Evolutionary conservation across 2,797 vertebrate genomes (phyloP).

Genomic region (Zonotrichia albicollis): DNA sequence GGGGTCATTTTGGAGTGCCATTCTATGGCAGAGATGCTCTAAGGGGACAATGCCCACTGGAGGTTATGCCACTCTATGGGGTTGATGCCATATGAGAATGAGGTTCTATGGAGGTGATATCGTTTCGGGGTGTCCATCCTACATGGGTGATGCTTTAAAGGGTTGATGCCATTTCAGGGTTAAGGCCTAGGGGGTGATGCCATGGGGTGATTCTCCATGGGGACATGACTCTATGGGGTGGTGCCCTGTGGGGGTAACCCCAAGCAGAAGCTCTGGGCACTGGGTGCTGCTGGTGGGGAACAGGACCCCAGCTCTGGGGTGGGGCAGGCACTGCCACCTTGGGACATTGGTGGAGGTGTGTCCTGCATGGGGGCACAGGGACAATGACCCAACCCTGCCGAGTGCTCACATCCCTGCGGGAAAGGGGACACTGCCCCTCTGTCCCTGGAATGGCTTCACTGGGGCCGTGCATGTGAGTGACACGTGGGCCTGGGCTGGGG

Average conservation of each 20-base stretch:
- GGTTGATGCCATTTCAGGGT: neutral
- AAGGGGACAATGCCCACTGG: neutral
- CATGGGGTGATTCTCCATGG: neutral
- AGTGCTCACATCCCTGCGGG: fast-evolving
- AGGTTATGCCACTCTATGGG: neutral
- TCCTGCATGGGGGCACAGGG: fast-evolving
- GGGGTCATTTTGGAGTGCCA: neutral
- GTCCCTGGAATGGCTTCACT: fast-evolving
- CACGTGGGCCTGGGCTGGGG: fast-evolving
- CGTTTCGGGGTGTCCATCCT: neutral
- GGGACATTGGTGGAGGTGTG: neutral
- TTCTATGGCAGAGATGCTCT: neutral
- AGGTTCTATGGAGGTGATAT: neutral
- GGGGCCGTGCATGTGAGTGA: fast-evolving
- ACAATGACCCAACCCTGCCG: fast-evolving
- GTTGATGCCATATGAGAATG: neutral
- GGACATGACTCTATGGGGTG: too few species aligned
- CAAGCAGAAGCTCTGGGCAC: neutral
- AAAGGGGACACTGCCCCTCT: fast-evolving
- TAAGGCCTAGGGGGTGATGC: neutral
- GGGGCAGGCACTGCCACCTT: fast-evolving
- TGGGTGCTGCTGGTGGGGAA: neutral
- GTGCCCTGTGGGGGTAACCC: too few species aligned
- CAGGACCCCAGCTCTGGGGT: neutral
- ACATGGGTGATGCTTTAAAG: neutral